Conservation (phyloP, 1,140 invertebrate species). For the Adelges cooleyi region DNA sequence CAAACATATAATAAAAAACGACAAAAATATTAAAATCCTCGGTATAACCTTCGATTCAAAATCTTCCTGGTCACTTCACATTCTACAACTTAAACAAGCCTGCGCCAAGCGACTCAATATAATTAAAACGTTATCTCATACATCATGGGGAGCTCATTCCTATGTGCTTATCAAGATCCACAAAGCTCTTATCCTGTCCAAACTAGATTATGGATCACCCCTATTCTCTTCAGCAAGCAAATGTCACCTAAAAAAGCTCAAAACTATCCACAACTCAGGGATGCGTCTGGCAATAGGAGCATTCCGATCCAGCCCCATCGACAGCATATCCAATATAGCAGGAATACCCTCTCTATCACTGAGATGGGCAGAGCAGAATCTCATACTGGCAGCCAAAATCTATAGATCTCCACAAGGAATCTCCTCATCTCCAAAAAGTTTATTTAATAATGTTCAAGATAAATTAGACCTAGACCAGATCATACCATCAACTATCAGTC, state of each 20-base stretch:
- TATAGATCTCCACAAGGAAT: background rate
- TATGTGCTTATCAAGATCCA: too few relatives aligned
- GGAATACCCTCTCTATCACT: background rate
- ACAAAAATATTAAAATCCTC: background rate
- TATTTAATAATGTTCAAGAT: background rate
- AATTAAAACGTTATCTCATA: background rate
- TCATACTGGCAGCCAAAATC: background rate
- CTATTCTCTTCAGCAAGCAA: background rate
- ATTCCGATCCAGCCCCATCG: background rate
- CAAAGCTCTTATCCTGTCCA: background rate
- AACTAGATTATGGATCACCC: background rate
- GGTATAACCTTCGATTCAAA: background rate
- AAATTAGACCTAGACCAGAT: background rate
- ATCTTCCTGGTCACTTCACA: background rate
- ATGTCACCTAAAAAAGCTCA: background rate
- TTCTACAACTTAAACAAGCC: too few relatives aligned
- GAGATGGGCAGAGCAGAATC: background rate
- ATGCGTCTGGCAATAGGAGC: background rate
- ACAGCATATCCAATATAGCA: background rate
- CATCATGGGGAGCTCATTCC: slow-evolving; percentile 9
- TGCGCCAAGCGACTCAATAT: background rate
- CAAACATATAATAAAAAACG: background rate
- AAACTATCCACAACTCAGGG: background rate
- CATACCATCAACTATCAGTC: background rate
- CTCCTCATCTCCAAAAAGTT: background rate